Conservation (phyloP, 1,140 invertebrate species). For the Drosophila busckii region DNA sequence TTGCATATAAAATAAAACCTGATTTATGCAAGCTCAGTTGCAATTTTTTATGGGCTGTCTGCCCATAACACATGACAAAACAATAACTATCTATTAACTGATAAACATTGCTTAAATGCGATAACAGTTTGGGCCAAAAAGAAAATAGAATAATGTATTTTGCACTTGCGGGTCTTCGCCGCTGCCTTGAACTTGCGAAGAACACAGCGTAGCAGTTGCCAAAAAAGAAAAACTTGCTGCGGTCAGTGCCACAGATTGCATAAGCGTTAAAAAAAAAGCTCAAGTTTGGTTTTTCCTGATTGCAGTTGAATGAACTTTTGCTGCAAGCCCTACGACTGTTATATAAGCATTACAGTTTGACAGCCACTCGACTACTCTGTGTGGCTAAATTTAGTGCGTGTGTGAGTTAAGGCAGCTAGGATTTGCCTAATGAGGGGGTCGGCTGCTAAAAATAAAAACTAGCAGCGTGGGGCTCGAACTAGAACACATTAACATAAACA, state of each 20-base stretch:
- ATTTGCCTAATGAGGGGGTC: slow-evolving; percentile 64
- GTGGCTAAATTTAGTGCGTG: slow-evolving; percentile 60
- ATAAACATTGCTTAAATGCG: slow-evolving; percentile 2
- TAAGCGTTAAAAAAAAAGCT: slow-evolving; percentile 52
- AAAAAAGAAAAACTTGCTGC: slow-evolving; percentile 27
- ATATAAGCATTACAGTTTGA: slow-evolving; percentile 52
- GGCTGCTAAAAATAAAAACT: slow-evolving; percentile 66
- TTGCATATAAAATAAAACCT: neutral
- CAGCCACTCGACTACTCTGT: slow-evolving; percentile 6
- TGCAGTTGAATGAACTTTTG: slow-evolving; percentile 20
- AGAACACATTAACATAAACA: slow-evolving; percentile 31
- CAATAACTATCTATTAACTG: neutral
- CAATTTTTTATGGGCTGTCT: slow-evolving; percentile 14
- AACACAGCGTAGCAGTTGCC: neutral
- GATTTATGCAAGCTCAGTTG: neutral
- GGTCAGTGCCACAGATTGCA: slow-evolving; percentile 64
- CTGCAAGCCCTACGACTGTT: slow-evolving; percentile 17
- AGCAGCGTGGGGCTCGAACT: slow-evolving; percentile 28
- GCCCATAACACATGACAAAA: too few species aligned
- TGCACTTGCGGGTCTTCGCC: slow-evolving; percentile 25
- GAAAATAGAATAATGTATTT: slow-evolving; percentile 6
- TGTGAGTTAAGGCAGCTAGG: neutral
- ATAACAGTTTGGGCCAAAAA: slow-evolving; percentile 11
- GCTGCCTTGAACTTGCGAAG: slow-evolving; percentile 39
- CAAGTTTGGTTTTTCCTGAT: slow-evolving; percentile 5